These are phyloP conservation scores for Lasiurus cinereus DNA, from an alignment of 2,113 vertebrate species.

Conservation along the genomic window DNA sequence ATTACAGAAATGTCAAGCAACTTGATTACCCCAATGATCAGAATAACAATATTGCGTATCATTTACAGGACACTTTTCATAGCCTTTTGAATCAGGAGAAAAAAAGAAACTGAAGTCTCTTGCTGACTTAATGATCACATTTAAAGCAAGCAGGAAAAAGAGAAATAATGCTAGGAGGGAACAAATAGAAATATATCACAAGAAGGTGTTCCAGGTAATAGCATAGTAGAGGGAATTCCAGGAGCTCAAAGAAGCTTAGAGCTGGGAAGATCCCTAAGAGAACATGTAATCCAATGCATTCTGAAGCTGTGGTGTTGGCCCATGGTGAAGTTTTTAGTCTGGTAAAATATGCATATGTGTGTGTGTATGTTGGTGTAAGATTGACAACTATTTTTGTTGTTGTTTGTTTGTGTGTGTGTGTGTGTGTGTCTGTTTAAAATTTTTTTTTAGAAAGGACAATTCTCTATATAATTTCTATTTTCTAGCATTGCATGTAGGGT, in stretches of 20 bases:
- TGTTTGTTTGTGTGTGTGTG: background rate
- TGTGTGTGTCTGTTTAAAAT: background rate
- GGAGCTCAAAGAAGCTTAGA: constrained; percentile 34
- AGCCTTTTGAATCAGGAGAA: constrained; percentile 53
- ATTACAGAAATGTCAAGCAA: constrained; percentile 77
- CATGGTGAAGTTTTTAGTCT: constrained; percentile 17
- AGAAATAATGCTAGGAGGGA: constrained; percentile 66
- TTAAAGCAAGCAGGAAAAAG: constrained; percentile 61
- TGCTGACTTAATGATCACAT: constrained; percentile 70
- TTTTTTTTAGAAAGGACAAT: background rate
- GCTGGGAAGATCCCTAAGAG: background rate
- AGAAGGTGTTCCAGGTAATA: constrained; percentile 43
- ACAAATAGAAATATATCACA: background rate
- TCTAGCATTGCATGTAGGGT: background rate
- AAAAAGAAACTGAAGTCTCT: constrained; percentile 66
- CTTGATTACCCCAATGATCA: constrained; percentile 70
- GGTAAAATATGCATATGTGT: background rate
- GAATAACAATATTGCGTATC: constrained; percentile 73
- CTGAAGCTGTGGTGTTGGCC: constrained; percentile 45
- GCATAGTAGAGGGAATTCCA: background rate
- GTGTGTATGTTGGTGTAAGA: background rate
- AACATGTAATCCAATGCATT: constrained; percentile 1
- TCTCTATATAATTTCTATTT: constrained; percentile 8
- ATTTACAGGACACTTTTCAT: constrained; percentile 74
- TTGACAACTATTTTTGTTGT: background rate